These are phyloP conservation scores for Agrilus planipennis DNA, from an alignment of 1,140 invertebrate genomes.

Conservation along the genomic window DNA sequence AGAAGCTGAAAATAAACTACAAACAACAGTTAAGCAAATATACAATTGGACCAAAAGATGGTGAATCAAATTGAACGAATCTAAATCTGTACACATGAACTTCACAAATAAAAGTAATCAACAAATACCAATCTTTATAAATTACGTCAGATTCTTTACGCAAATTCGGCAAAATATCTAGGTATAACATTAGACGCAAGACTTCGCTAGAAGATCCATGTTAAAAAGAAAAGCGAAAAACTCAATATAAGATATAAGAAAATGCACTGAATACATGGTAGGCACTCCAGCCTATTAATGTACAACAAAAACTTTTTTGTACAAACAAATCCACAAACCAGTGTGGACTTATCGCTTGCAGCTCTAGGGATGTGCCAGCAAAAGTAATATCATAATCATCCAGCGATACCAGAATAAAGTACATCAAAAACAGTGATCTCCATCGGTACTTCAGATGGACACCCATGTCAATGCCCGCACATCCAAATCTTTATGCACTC, in stretches of 20 bases:
- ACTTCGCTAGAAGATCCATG: background rate
- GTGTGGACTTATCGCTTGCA: background rate
- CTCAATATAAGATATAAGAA: slow-evolving; percentile 2
- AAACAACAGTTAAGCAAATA: slow-evolving; percentile 5
- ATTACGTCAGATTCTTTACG: background rate
- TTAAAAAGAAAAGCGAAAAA: slow-evolving; percentile 3
- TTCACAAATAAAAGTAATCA: background rate
- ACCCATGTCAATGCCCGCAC: too few species aligned
- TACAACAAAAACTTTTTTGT: background rate
- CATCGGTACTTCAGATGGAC: too few species aligned
- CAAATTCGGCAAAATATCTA: slow-evolving; percentile 3
- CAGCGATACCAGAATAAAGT: slow-evolving; percentile 1
- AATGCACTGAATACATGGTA: slow-evolving; percentile 1
- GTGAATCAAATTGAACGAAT: slow-evolving; percentile 1
- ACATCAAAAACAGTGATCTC: too few species aligned
- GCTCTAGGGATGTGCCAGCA: background rate
- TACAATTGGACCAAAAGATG: background rate
- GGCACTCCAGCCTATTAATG: background rate
- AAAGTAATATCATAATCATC: slow-evolving; percentile 1
- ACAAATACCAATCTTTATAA: slow-evolving; percentile 1
- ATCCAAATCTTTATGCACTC: too few species aligned
- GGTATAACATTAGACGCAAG: slow-evolving; percentile 1
- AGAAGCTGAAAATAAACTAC: slow-evolving; percentile 11
- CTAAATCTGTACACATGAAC: background rate
- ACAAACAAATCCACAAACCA: slow-evolving; percentile 3